Evolutionary conservation across 2,113 vertebrate species (phyloP).

Genomic region (Leucopternis melanops): DNA sequence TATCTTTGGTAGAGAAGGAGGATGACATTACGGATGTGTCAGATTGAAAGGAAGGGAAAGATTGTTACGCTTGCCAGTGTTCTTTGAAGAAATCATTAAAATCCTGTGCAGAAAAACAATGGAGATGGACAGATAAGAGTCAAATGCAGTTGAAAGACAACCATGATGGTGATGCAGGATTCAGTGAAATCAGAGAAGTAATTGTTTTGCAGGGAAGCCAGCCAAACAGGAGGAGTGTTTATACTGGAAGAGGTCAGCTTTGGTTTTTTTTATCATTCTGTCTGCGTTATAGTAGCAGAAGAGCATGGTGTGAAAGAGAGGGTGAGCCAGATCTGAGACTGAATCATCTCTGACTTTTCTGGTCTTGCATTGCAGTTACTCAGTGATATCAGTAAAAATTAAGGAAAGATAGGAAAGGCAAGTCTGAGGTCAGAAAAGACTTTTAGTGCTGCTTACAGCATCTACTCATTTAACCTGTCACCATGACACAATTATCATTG

Average conservation of each 20-base stretch:
- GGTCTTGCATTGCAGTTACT: background rate
- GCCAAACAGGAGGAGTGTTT: conserved; percentile 22
- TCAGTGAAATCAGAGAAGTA: background rate
- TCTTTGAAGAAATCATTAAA: conserved; percentile 26
- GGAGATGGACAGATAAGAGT: background rate
- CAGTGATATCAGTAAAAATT: background rate
- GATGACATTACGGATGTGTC: background rate
- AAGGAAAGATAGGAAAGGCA: background rate
- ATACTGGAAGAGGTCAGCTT: background rate
- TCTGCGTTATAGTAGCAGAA: background rate
- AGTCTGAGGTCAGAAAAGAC: background rate
- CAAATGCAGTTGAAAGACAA: background rate
- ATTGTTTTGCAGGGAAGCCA: background rate
- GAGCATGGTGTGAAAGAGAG: background rate
- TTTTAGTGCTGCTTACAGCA: background rate
- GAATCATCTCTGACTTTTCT: background rate
- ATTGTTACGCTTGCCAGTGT: background rate
- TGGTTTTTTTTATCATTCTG: background rate
- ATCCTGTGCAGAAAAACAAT: background rate
- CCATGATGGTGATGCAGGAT: background rate
- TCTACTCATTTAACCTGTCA: background rate
- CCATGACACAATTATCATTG: background rate
- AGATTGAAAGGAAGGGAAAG: background rate
- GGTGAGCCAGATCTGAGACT: background rate
- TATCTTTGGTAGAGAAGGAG: background rate